Evolutionary conservation across 2,888 invertebrate species (phyloP), one percentile per base, ranked within the genome.

Genomic region (Metalampra italica): DNA sequence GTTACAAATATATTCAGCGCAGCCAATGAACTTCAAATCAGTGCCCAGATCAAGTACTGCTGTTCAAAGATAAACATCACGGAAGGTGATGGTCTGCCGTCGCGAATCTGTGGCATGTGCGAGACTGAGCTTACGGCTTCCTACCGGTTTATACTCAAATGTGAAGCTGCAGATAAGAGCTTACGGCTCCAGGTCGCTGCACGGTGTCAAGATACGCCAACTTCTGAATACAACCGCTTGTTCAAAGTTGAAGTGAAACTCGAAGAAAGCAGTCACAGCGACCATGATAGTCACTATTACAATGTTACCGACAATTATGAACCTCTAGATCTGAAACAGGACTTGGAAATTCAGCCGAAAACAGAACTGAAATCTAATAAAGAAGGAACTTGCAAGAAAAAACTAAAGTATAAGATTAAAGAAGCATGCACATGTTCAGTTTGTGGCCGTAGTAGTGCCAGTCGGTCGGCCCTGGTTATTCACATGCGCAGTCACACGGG

Each of bases 401-500:
- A 51, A 45, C 55, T 50, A 2, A 66, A 62, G 49, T 56, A 47
- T 11, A 68, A 60, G 46, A 46, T 44, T 8, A 9, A 45, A 4
- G 52, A 51, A 7, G 45, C 53, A 5, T 55, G 48, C 4, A 66
- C 59, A 38, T 87, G 86, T 44, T 57, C 63, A 4, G 58, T 70
- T 7, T 87, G 86, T 59, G 66, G 66, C 5, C 61, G 70, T 9
- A 55, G 63, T 15, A 80, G 77, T 38, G 54, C 64, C 0, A 79
- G 70, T 49, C 68, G 61, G 8, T 82, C 83, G 0, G 61, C 76
- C 8, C 58, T 80, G 7, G 45, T 53, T 0, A 60, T 68, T 32
- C 85, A 87, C 54, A 75, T 74, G 76, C 66, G 81, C n/a, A 69
- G 66, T 0, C 85, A 86, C 53, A 72, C 74, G 1, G 66, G 76